These are phyloP conservation scores for Xiphydria camelus DNA, from an alignment of 2,888 invertebrate species.

Conservation along the genomic window DNA sequence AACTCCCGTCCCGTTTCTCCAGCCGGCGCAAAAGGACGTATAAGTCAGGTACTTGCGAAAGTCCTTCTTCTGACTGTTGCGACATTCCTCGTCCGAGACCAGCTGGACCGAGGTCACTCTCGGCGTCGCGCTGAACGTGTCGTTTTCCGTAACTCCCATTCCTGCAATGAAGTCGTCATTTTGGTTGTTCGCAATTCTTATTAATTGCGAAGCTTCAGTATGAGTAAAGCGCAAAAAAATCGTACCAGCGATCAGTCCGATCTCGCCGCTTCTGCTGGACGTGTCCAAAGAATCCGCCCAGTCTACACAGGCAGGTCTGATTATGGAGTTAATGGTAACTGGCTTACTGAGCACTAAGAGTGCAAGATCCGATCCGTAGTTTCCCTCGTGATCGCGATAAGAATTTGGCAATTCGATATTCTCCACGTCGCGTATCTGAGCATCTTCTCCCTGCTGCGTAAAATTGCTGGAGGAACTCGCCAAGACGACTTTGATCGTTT, in stretches of 20 bases:
- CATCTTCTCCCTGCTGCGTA: slow-evolving; percentile 32
- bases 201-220: too few species aligned
- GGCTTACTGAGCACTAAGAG: slow-evolving; percentile 56
- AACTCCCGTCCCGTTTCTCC: slow-evolving; percentile 63
- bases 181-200: too few species aligned
- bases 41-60: slow-evolving; percentile 63
- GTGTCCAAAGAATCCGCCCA: slow-evolving; percentile 35
- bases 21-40: slow-evolving; percentile 68
- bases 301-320: slow-evolving; percentile 62
- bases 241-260: slow-evolving; percentile 38
- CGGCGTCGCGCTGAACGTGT: slow-evolving; percentile 59
- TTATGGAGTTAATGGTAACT: slow-evolving; percentile 54
- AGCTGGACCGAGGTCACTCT: slow-evolving; percentile 60
- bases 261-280: slow-evolving; percentile 23
- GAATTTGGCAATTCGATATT: slow-evolving; percentile 56
- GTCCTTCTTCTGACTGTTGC: slow-evolving; percentile 57
- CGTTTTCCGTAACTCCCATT: slow-evolving; percentile 66
- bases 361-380: slow-evolving; percentile 65
- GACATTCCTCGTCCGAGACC: slow-evolving; percentile 61
- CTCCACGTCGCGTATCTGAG: slow-evolving; percentile 52
- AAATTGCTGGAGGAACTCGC: slow-evolving; percentile 52
- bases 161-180: slow-evolving; percentile 58
- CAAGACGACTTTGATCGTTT: slow-evolving; percentile 47
- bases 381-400: slow-evolving; percentile 60
- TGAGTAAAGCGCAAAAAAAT: background rate